Percentiles rank a stretch among this genome's conserved stretches.
Evolutionary conservation across 2,888 invertebrate genomes (phyloP).

Genomic region (Syrista parreyssii): DNA sequence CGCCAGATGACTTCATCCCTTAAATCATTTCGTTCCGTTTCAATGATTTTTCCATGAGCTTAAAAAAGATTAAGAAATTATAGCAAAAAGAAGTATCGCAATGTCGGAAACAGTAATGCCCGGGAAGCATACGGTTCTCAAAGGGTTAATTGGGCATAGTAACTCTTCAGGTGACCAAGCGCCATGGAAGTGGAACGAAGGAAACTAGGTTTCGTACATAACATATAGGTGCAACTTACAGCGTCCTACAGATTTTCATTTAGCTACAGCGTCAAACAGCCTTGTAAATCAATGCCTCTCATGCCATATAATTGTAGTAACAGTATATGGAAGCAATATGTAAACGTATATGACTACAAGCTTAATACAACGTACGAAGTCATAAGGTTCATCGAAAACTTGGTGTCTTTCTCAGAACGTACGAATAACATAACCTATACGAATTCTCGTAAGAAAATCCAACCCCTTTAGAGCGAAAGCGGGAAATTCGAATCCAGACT

Average conservation of each 20-base stretch:
- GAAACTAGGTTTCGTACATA: constrained; percentile 3
- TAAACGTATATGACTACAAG: neutral
- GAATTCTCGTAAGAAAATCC: neutral
- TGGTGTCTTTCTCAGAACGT: neutral
- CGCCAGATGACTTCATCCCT: neutral
- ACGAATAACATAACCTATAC: neutral
- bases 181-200: constrained; percentile 61
- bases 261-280: neutral
- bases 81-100: constrained; percentile 50
- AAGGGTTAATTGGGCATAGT: constrained; percentile 65
- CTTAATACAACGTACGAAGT: neutral
- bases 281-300: neutral
- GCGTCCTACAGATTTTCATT: neutral
- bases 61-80: constrained; percentile 39
- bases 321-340: neutral
- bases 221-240: neutral
- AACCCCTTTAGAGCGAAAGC: neutral
- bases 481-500: neutral
- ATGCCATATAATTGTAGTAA: neutral
- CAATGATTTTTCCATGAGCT: neutral
- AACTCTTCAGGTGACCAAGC: constrained; percentile 60
- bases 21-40: neutral
- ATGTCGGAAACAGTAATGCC: constrained; percentile 60
- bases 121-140: constrained; percentile 60
- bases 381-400: neutral